Evolutionary conservation across 2,888 invertebrate genomes (phyloP).

Genomic region (Sepioteuthis lessoniana): DNA sequence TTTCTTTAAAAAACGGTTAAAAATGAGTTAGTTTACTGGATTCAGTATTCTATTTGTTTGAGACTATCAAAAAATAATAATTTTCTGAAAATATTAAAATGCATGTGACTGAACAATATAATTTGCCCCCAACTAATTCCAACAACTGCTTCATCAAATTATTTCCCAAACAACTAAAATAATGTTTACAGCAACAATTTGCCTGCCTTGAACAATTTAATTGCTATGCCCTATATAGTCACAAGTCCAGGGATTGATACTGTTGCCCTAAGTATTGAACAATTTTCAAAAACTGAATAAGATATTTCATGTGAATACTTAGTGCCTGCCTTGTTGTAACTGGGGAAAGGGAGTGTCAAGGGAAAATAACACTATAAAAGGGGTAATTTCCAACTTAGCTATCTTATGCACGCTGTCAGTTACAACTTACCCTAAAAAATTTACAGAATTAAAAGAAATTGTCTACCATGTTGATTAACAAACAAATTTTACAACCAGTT

Average conservation of each 20-base stretch:
- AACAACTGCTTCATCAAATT: background rate
- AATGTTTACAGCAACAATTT: background rate
- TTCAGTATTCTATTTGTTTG: no score
- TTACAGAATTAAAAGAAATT: no score
- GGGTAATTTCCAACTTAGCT: background rate
- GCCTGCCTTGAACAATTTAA: background rate
- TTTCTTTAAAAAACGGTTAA: background rate
- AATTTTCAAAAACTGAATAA: background rate
- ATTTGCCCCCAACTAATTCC: background rate
- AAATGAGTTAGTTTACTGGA: background rate
- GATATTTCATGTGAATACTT: no score
- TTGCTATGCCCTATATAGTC: background rate
- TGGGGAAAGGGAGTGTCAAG: background rate
- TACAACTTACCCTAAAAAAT: background rate
- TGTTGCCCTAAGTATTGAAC: background rate
- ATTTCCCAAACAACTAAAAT: background rate
- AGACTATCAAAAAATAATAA: background rate
- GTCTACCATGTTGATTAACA: no score
- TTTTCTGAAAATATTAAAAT: background rate
- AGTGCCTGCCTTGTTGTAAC: no score
- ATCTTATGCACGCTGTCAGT: background rate
- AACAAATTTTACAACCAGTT: no score
- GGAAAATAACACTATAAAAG: background rate
- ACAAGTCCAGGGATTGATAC: constrained; percentile 21
- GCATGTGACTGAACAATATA: no score